Evolutionary conservation across 64 coral and sea anemone species (phyloP), one percentile per base, ranked within the genome.

Genomic region (Stylophora pistillata): DNA sequence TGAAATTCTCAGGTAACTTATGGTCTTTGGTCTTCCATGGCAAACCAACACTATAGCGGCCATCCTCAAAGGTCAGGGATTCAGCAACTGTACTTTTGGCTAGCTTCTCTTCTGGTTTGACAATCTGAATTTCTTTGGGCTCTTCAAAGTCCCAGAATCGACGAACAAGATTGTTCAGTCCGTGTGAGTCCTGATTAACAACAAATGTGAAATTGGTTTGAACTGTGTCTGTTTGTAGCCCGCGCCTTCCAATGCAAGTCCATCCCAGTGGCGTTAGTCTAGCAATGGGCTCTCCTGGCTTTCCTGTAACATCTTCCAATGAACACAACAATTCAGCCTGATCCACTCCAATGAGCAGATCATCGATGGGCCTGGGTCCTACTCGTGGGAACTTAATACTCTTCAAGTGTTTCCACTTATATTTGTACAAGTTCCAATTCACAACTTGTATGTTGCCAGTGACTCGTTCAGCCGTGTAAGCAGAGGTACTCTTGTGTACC

Each of bases 141-240:
- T 89, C 92, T 82, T 89, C 86, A 30, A 89, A 85, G 27, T 94
- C 86, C 86, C 79, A 94, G 78, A 85, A 94, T 71, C 79, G 92
- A 12, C 58, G 77, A 52, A 89, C 69, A 85, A 85, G 92, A 66
- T 89, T 65, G 71, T 34, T 89, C 58, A 89, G 65, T 30, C 82
- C 71, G 41, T 58, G 58, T 1, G 60, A 28, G 30, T 84, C 56
- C 60, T 47, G 37, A 20, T 89, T 59, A 21, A 74, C 68, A 18
- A 75, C 55, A 62, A 94, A 89, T 72, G 86, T 85, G 56, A 89
- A 74, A 75, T 85, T 74, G 66, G 76, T 78, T 64, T 82, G 78
- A 74, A 29, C 30, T 71, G 30, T 18, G 30, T 21, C 60, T 55
- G 25, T 10, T 27, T 74, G 52, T 41, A 70, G 23, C 52, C 52